Evolutionary conservation across 2,888 invertebrate genomes (phyloP).

Genomic region (Scaeva pyrastri): DNA sequence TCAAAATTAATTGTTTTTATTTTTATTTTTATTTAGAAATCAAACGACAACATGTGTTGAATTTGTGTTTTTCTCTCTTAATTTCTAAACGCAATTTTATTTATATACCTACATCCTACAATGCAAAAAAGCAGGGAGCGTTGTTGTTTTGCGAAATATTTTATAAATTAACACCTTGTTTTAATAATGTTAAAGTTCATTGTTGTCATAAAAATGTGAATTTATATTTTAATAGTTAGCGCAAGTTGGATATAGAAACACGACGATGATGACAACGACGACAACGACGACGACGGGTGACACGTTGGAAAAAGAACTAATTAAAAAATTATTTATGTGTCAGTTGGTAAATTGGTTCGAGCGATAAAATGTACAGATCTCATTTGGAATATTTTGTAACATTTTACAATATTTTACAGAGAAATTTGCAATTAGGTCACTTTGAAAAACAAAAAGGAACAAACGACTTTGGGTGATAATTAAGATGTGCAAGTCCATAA

Average conservation of each 20-base stretch:
- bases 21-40: slow-evolving; percentile 7
- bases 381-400: neutral
- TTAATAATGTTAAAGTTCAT: neutral
- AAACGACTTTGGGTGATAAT: too few species aligned
- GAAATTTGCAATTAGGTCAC: too few species aligned
- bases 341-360: neutral
- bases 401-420: too few species aligned
- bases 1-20: slow-evolving; percentile 31
- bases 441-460: too few species aligned
- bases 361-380: neutral
- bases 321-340: neutral
- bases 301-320: neutral
- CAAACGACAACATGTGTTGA: neutral
- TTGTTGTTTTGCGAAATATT: neutral
- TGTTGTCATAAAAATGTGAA: neutral
- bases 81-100: neutral
- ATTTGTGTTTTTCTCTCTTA: neutral
- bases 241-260: too few species aligned
- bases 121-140: neutral
- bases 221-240: neutral
- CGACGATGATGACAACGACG: too few species aligned
- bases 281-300: too few species aligned
- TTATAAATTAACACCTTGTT: neutral
- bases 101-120: neutral
- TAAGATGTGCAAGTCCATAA: too few species aligned